phyloP scores from a whole-genome alignment of 2,888 invertebrate species.

The Drosophila neutralis region DNA sequence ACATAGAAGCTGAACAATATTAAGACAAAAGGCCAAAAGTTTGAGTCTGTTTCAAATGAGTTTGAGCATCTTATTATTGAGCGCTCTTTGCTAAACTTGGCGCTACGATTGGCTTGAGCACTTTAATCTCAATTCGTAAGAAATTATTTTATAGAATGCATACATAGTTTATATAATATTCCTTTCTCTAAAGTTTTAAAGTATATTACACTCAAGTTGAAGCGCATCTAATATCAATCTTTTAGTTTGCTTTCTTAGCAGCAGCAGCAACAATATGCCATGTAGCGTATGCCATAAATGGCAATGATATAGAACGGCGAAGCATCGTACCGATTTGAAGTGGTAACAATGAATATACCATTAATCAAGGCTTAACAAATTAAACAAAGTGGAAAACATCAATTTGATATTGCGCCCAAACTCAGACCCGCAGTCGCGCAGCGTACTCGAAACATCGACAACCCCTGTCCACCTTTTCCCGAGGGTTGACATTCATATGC shows the following conservation, averaged over 20 bases:
- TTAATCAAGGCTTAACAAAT: constrained; percentile 82
- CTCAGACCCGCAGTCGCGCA: constrained; percentile 2
- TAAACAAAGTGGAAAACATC: constrained; percentile 83
- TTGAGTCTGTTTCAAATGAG: constrained; percentile 35
- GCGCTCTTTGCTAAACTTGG: constrained; percentile 14
- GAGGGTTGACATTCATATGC: constrained; percentile 62
- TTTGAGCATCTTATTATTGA: constrained; percentile 54
- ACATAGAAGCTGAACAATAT: not conserved
- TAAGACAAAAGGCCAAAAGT: constrained; percentile 25
- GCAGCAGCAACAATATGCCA: not conserved
- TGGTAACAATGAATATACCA: constrained; percentile 75
- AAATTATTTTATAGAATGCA: constrained; percentile 1
- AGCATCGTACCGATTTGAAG: constrained; percentile 29
- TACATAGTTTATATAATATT: not conserved
- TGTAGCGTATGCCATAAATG: not conserved
- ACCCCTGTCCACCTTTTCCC: constrained; percentile 27
- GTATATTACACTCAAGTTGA: too few species aligned
- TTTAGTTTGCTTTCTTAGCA: not conserved
- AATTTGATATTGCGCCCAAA: constrained; percentile 63
- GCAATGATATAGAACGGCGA: constrained; percentile 3
- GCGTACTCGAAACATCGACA: constrained; percentile 10
- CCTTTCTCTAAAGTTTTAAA: not conserved
- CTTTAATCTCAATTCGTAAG: constrained; percentile 32
- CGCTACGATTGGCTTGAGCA: constrained; percentile 11
- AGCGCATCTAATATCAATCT: constrained; percentile 11